phyloP scores from a whole-genome alignment of 2,113 vertebrate species.

The Hiodon tergisus region DNA sequence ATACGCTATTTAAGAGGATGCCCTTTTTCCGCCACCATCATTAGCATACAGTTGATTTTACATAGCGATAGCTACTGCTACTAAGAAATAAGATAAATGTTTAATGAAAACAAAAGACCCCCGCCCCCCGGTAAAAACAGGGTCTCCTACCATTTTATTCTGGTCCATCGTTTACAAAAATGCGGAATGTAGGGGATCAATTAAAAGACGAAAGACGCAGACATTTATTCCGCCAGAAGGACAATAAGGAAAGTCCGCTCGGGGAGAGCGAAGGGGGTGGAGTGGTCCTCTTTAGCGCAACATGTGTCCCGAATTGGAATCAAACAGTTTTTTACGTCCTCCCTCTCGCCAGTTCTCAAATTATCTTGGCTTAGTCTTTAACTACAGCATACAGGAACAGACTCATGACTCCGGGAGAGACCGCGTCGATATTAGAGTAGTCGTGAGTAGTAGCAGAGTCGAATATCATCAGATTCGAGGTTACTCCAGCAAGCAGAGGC shows the following conservation, averaged over 20 bases:
- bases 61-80: too few species aligned
- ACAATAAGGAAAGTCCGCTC: conserved; percentile 41
- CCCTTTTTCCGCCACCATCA: too few species aligned
- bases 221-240: conserved; percentile 34
- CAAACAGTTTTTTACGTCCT: conserved; percentile 42
- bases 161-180: conserved; percentile 57
- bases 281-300: conserved; percentile 54
- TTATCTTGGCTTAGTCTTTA: too few species aligned
- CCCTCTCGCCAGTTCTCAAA: conserved; percentile 28
- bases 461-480: too few species aligned
- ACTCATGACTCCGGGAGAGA: too few species aligned
- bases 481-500: too few species aligned
- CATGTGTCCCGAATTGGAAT: conserved; percentile 65
- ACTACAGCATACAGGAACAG: too few species aligned
- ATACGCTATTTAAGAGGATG: too few species aligned
- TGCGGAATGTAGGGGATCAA: conserved; percentile 21
- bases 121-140: not conserved
- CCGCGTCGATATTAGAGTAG: too few species aligned
- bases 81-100: not conserved
- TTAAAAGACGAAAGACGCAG: conserved; percentile 24
- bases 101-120: conserved; percentile 3
- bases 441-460: too few species aligned
- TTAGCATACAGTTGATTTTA: too few species aligned
- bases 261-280: conserved; percentile 44
- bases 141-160: conserved; percentile 64